Evolutionary conservation across 1,140 invertebrate species (phyloP), one percentile per base, ranked within the genome.

Genomic region (Spodoptera litura): DNA sequence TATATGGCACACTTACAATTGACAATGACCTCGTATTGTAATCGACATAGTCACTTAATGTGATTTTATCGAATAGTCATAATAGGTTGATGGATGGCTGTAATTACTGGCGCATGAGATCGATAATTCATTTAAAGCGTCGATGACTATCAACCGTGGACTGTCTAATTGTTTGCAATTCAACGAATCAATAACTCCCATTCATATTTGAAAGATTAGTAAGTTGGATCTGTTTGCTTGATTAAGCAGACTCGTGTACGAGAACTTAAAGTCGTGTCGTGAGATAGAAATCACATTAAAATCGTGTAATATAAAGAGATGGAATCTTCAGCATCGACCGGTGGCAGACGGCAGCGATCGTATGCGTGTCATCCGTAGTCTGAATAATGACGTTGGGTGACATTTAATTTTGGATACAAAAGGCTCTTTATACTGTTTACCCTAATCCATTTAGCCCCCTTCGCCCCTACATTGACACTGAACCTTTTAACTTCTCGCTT

Each of bases 321-420:
- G 11, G 12, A 56, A 35, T 62, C 59, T 52, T 13, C 72, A 52
- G 72, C 72, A 75, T 75, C 72, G 75, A 56, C 52, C 71, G 59
- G n/a, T 35, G 59, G 72, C 73, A 79, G 81, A 64, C 81, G 61
- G 62, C 72, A 75, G 78, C 78, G 81, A 80, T 83, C 78, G 79
- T 78, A 81, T 87, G 86, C 85, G 87, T 87, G 88, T 91, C 87
- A 87, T 81, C 76, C 73, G 73, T 80, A 82, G 78, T 75, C 88
- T 93, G 89, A 92, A 90, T 93, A 93, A 93, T 92, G 92, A 93
- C 87, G 83, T 82, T 81, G 89, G 87, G 81, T 92, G 92, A 93
- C 92, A 89, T 93, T 93, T 92, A 93, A 93, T 92, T 92, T 93
- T 80, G 91, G 87, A 92, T 93, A 93, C 90, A 93, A 93, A 93